phyloP scores from a whole-genome alignment of 2,113 vertebrate genomes.

The Aspiorhynchus laticeps region DNA sequence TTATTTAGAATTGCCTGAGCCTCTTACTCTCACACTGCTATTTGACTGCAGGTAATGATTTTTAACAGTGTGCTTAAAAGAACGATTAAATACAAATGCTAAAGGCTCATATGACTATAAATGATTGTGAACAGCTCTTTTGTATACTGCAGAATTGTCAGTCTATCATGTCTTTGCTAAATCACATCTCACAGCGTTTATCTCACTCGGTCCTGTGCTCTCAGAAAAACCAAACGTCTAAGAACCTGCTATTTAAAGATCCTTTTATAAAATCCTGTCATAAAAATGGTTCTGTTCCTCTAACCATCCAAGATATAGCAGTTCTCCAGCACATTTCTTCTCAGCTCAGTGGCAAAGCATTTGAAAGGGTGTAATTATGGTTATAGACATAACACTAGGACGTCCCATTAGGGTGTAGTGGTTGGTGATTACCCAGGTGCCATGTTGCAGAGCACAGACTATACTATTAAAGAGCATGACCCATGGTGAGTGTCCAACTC shows the following conservation, averaged over 20 bases:
- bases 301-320: not conserved
- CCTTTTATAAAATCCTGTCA: constrained; percentile 27
- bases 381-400: constrained; percentile 58
- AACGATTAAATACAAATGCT: too few species aligned
- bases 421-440: constrained; percentile 60
- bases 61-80: too few species aligned
- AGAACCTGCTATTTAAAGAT: not conserved
- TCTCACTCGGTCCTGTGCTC: not conserved
- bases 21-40: too few species aligned
- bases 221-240: not conserved
- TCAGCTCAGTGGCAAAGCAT: constrained; percentile 59
- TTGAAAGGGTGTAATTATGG: constrained; percentile 64
- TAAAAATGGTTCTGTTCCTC: constrained; percentile 24
- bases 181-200: constrained; percentile 7
- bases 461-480: constrained; percentile 54
- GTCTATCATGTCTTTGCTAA: not conserved
- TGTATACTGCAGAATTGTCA: not conserved
- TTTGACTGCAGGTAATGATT: too few species aligned
- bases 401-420: constrained; percentile 61
- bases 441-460: constrained; percentile 51
- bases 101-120: too few species aligned
- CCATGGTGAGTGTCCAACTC: constrained; percentile 33
- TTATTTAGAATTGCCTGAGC: too few species aligned
- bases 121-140: not conserved
- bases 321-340: constrained; percentile 39